Base-by-base conservation (phyloP, 1,140 invertebrate genomes). In the Drosophila punjabiensis region DNA sequence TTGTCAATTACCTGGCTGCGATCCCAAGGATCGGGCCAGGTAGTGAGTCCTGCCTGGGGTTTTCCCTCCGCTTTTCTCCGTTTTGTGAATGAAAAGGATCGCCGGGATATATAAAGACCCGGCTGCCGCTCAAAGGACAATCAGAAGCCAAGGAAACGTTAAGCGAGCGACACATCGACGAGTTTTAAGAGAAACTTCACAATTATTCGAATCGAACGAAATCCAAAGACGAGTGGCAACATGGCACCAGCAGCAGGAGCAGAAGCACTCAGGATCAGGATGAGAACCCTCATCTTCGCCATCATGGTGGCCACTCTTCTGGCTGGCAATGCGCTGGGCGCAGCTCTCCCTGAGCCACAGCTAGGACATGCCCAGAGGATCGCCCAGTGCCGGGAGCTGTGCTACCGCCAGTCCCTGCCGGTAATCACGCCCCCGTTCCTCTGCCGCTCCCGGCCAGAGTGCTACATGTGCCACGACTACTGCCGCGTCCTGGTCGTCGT, bases 381-480 rank as follows among this genome's bases (percentile, higher is more conserved):
- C 59, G 62, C 66, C 53, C 67, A 79, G 64, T 89, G 85, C 37
- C 67, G 85, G 24, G 67, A 89, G 70, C 78, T 69, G 7, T 89
- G 85, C 75, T 89, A 89, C n/a, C 78, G 45, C 5, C 70, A 81
- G 8, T 59, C 71, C 2, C 24, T 67, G 41, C 18, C 37, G 13
- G 47, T 55, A 16, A n/a, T 52, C 3, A 60, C 61, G 9, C n/a
- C 79, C 1, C 68, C 77, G 0, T 20, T 55, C 3, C 52, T 76
- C 11, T 92, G 89, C 60, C 85, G 65, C 8, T 56, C 56, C 6
- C 73, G 64, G 30, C 89, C 89, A 16, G 82, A 92, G 24, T 92
- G 89, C 71, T 92, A 68, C 39, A 92, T 92, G 89, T 92, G 89
- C 73, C 82, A 89, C 60, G 89, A 92, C 62, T 92, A 92, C 28